These are phyloP conservation scores for Enoplosus armatus DNA, from an alignment of 2,797 vertebrate genomes.

Conservation along the genomic window DNA sequence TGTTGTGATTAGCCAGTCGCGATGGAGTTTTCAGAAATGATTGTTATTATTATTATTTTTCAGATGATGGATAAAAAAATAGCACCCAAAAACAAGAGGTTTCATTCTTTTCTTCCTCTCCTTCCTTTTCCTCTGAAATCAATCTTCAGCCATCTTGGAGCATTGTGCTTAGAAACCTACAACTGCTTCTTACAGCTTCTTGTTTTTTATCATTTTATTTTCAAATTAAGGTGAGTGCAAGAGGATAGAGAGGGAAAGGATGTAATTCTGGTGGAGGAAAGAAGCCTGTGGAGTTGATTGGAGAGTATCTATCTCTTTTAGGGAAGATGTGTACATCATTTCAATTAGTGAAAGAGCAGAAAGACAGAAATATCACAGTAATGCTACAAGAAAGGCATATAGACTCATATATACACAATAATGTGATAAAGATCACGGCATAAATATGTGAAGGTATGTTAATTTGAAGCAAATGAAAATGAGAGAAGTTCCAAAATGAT, in stretches of 20 bases:
- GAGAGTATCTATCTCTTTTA: not conserved
- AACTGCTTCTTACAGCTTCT: not conserved
- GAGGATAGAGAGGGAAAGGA: not conserved
- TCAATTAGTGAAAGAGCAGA: slow-evolving; percentile 5
- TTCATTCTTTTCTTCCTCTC: not conserved
- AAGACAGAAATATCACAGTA: not conserved
- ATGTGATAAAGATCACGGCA: slow-evolving; percentile 4
- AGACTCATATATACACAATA: no score
- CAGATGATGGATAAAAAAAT: not conserved
- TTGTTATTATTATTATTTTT: no score
- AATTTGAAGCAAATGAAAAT: slow-evolving; percentile 8
- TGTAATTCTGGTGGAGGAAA: not conserved
- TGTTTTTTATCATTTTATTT: not conserved
- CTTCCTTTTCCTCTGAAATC: not conserved
- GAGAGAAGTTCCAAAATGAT: not conserved
- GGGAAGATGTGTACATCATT: not conserved
- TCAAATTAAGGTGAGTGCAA: not conserved
- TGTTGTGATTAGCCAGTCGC: no score
- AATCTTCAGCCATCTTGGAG: not conserved
- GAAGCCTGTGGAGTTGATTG: not conserved
- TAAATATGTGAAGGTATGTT: slow-evolving; percentile 22
- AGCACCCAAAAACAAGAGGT: not conserved
- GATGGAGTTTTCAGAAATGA: no score
- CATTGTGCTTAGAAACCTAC: not conserved
- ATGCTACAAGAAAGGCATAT: not conserved